Percentiles rank a stretch among this genome's conserved stretches.
phyloP scores from a whole-genome alignment of 2,888 invertebrate genomes.

The Cheilosia variabilis region DNA sequence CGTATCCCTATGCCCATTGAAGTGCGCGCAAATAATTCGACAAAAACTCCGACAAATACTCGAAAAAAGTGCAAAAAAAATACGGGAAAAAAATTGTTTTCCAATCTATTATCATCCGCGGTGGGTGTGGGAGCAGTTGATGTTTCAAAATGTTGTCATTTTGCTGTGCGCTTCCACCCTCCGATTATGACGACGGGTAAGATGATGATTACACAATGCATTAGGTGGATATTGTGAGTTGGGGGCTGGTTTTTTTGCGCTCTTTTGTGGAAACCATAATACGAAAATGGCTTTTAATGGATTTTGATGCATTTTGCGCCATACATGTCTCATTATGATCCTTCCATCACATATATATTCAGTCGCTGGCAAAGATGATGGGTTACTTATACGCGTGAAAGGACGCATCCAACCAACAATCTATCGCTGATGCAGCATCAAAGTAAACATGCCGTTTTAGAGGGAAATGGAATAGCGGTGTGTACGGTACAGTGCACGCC shows the following conservation, averaged over 20 bases:
- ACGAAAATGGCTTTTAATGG: constrained; percentile 83
- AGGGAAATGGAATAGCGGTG: not conserved
- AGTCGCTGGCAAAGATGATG: constrained; percentile 52
- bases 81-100: constrained; percentile 38
- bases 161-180: constrained; percentile 65
- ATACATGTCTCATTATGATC: constrained; percentile 69
- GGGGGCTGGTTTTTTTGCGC: constrained; percentile 11
- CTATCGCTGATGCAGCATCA: constrained; percentile 55
- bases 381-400: constrained; percentile 69
- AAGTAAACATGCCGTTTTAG: constrained; percentile 45
- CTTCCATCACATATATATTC: constrained; percentile 33
- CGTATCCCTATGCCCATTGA: constrained; percentile 55
- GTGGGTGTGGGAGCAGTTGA: constrained; percentile 19
- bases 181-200: constrained; percentile 70
- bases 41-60: constrained; percentile 52
- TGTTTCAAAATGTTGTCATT: constrained; percentile 74
- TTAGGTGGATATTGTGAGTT: constrained; percentile 62
- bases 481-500: constrained; percentile 19
- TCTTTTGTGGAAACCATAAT: constrained; percentile 75
- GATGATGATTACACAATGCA: constrained; percentile 74
- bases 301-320: constrained; percentile 78
- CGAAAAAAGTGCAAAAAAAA: constrained; percentile 27
- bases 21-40: constrained; percentile 65
- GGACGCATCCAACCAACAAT: constrained; percentile 57
- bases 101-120: constrained; percentile 68